Evolutionary conservation across 2,797 vertebrate genomes (phyloP).

Genomic region (Characodon lateralis): DNA sequence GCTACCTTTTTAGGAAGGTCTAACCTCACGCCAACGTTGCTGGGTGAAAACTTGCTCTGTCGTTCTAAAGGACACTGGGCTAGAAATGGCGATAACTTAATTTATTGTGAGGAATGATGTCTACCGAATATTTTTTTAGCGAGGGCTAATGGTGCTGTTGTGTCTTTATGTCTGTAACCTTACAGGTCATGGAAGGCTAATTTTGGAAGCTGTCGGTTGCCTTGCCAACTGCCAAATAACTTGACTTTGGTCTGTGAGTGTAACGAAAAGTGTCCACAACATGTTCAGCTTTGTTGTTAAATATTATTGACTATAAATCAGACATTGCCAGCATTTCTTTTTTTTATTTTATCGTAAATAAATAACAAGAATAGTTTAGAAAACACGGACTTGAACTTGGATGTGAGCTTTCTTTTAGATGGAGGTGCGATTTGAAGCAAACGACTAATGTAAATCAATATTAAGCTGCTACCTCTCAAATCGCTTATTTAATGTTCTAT

Average conservation of each 20-base stretch:
- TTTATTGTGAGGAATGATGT: constrained; percentile 48
- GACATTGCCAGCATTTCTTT: background rate
- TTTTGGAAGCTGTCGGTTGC: constrained; percentile 61
- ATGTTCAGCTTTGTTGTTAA: background rate
- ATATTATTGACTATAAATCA: background rate
- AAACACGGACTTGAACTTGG: background rate
- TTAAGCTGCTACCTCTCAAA: background rate
- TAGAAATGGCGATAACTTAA: constrained; percentile 70
- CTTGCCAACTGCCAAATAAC: constrained; percentile 47
- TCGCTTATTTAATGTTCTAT: background rate
- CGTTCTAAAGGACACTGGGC: constrained; percentile 27
- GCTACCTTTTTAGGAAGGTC: constrained; percentile 55
- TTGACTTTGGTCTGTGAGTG: constrained; percentile 28
- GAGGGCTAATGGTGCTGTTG: constrained; percentile 50
- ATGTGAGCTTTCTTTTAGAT: constrained; percentile 26
- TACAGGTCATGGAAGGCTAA: constrained; percentile 64
- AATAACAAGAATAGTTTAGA: background rate
- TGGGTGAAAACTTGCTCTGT: constrained; percentile 31
- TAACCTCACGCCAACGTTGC: constrained; percentile 15
- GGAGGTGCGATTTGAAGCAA: constrained; percentile 19
- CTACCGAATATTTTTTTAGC: constrained; percentile 40
- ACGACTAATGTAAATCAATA: background rate
- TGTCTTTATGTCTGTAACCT: constrained; percentile 63
- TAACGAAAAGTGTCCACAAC: background rate
- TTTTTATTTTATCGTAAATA: background rate